Conservation (phyloP, 2,888 invertebrate species). For the Anodontia alba region DNA sequence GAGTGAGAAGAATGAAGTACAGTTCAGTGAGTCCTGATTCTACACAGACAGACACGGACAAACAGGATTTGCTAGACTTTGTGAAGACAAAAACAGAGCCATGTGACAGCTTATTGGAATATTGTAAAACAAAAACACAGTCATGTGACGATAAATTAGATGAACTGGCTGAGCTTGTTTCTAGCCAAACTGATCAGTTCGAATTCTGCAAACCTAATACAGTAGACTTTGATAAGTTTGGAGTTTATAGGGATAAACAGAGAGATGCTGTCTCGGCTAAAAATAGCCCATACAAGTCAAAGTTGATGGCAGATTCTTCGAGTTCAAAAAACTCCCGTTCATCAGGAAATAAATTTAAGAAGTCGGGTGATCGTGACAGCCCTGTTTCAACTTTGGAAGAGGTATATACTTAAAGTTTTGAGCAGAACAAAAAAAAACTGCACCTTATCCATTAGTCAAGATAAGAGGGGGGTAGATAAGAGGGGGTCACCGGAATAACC, state of each 20-base stretch:
- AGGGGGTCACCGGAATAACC: too few relatives aligned
- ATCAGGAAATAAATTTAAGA: slow-evolving; percentile 18
- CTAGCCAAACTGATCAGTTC: background rate
- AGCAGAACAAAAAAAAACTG: too few relatives aligned
- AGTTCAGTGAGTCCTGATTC: slow-evolving; percentile 60
- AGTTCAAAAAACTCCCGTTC: too few relatives aligned
- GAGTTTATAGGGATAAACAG: background rate
- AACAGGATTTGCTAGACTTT: slow-evolving; percentile 49
- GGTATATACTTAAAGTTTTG: slow-evolving; percentile 48
- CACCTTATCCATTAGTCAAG: too few relatives aligned
- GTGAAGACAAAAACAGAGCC: slow-evolving; percentile 52
- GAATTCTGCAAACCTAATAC: slow-evolving; percentile 2
- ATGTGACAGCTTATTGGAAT: slow-evolving; percentile 48
- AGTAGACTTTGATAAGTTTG: background rate
- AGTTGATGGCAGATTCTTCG: background rate
- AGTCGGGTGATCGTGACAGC: slow-evolving; percentile 50
- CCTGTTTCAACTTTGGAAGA: slow-evolving; percentile 57
- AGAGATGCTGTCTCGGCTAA: slow-evolving; percentile 15
- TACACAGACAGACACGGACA: slow-evolving; percentile 60
- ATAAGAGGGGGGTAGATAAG: too few relatives aligned
- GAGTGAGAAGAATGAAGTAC: slow-evolving; percentile 47
- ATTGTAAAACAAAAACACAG: slow-evolving; percentile 51
- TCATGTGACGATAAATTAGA: slow-evolving; percentile 43
- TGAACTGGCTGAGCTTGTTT: slow-evolving; percentile 1
- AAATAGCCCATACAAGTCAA: slow-evolving; percentile 54